These are phyloP conservation scores for Centropristis striata DNA, from an alignment of 2,113 vertebrate genomes.

Conservation along the genomic window DNA sequence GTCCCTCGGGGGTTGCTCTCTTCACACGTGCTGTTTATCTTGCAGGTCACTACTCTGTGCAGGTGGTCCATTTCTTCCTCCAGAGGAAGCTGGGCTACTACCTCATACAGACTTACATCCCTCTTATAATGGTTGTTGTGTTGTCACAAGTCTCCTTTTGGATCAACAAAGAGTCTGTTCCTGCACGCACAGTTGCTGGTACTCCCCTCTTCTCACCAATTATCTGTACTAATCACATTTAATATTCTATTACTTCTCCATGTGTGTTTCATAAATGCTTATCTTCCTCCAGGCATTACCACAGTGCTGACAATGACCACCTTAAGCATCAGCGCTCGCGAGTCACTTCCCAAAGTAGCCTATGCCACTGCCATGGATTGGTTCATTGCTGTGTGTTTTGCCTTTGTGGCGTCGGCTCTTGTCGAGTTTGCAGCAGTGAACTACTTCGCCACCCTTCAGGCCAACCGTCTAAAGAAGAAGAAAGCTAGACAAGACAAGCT, in stretches of 20 bases:
- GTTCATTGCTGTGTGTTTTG: slow-evolving; percentile 97
- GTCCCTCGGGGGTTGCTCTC: slow-evolving; percentile 45
- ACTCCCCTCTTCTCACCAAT: slow-evolving; percentile 44
- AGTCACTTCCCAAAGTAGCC: slow-evolving; percentile 95
- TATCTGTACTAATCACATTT: not conserved
- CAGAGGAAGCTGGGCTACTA: slow-evolving; percentile 92
- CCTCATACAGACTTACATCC: slow-evolving; percentile 89
- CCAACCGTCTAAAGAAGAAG: slow-evolving; percentile 84
- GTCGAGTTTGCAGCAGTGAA: slow-evolving; percentile 97
- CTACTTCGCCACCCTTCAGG: slow-evolving; percentile 93
- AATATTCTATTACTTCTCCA: not conserved
- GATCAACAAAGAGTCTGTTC: slow-evolving; percentile 92
- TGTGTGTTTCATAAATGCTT: slow-evolving; percentile 8
- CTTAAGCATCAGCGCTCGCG: slow-evolving; percentile 94
- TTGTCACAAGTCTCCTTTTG: slow-evolving; percentile 90
- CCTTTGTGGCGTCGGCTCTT: slow-evolving; percentile 95
- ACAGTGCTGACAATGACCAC: slow-evolving; percentile 98
- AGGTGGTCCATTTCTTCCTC: slow-evolving; percentile 95
- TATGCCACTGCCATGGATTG: slow-evolving; percentile 97
- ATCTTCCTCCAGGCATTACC: slow-evolving; percentile 89
- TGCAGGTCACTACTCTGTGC: slow-evolving; percentile 95
- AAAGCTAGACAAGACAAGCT: slow-evolving; percentile 82
- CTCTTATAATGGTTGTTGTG: slow-evolving; percentile 89
- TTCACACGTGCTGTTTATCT: slow-evolving; percentile 81
- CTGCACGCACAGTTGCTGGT: slow-evolving; percentile 87